Conservation (phyloP, 2,113 vertebrate genomes). For the Anolis carolinensis region DNA sequence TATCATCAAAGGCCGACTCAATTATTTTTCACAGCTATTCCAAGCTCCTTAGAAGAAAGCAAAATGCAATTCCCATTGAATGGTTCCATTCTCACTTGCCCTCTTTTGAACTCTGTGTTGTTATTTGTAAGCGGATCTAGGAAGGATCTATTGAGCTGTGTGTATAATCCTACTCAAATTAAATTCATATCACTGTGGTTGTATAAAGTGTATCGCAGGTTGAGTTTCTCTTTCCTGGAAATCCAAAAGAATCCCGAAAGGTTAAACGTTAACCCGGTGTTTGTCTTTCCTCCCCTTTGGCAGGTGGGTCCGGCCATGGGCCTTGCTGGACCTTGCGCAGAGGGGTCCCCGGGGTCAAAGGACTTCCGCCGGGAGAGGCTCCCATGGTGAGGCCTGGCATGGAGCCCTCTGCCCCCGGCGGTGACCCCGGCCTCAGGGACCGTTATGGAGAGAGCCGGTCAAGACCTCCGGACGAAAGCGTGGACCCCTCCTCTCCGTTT, state of each 20-base stretch:
- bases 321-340: fast-evolving
- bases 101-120: neutral
- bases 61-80: neutral
- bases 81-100: neutral
- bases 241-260: too few relatives aligned
- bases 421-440: neutral
- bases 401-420: conserved; percentile 29
- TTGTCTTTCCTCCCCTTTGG: conserved; percentile 5
- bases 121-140: neutral
- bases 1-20: neutral
- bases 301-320: neutral
- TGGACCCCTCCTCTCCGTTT: neutral
- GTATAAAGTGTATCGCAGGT: neutral
- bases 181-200: neutral
- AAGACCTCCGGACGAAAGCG: neutral
- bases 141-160: neutral
- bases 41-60: neutral
- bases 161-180: too few relatives aligned
- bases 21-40: neutral
- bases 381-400: conserved; percentile 35
- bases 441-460: neutral
- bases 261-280: conserved; percentile 25
- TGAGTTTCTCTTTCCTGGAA: too few relatives aligned
- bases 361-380: neutral
- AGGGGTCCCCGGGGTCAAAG: neutral